Evolutionary conservation across 2,888 invertebrate species (phyloP).

Genomic region (Leptogaster cylindrica): DNA sequence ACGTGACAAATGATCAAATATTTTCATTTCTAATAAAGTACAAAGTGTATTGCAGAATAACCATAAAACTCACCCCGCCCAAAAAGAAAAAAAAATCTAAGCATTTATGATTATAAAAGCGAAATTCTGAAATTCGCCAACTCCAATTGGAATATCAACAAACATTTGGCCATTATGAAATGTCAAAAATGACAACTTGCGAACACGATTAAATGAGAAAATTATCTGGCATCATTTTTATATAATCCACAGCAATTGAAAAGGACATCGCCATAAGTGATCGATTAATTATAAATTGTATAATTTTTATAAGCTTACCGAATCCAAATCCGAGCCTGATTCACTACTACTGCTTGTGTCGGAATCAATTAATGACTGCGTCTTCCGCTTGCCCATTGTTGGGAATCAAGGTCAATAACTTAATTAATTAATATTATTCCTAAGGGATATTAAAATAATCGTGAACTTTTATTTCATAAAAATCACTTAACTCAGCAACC

Average conservation of each 20-base stretch:
- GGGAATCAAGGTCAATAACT: background rate
- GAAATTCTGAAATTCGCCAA: no score
- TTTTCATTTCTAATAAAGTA: no score
- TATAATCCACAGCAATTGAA: background rate
- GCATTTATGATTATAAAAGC: no score
- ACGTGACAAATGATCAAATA: no score
- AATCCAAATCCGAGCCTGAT: slow-evolving; percentile 79
- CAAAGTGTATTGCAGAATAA: background rate
- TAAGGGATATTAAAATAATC: background rate
- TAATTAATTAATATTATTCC: background rate
- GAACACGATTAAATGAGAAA: slow-evolving; percentile 1
- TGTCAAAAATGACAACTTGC: slow-evolving; percentile 24
- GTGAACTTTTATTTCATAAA: background rate
- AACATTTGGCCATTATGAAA: slow-evolving; percentile 16
- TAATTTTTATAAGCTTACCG: slow-evolving; percentile 67
- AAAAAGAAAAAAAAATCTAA: background rate
- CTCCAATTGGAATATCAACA: slow-evolving; percentile 6
- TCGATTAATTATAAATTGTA: background rate
- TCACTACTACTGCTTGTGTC: slow-evolving; percentile 82
- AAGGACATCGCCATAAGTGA: background rate
- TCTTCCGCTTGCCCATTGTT: slow-evolving; percentile 83
- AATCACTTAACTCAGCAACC: background rate
- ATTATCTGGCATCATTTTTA: slow-evolving; percentile 23
- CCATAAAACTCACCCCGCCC: background rate
- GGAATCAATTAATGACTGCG: slow-evolving; percentile 81